phyloP scores from a whole-genome alignment of 2,797 vertebrate genomes.

The Tapera naevia region DNA sequence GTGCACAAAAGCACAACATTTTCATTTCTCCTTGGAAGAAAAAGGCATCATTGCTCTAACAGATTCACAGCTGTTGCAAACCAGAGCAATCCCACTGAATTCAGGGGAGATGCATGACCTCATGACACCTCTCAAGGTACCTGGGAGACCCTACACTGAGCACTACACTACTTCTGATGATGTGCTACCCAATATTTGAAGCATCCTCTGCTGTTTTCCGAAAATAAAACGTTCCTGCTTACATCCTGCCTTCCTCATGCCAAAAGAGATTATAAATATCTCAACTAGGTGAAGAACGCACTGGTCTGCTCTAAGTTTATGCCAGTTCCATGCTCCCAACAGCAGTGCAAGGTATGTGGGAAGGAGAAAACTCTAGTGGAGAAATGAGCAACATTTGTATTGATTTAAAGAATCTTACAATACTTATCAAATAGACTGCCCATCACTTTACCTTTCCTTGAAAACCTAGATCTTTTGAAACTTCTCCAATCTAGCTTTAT shows the following conservation, averaged over 20 bases:
- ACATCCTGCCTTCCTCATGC: not conserved
- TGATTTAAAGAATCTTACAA: not conserved
- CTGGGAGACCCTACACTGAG: rapidly evolving
- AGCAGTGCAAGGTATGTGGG: not conserved
- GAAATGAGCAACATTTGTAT: not conserved
- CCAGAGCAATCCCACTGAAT: not conserved
- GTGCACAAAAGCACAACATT: not conserved
- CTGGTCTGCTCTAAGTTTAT: not conserved
- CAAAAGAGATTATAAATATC: not conserved
- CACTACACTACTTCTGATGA: not conserved
- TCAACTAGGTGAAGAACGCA: not conserved
- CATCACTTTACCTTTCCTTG: not conserved
- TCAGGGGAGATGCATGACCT: not conserved
- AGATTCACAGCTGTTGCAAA: not conserved
- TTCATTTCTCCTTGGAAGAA: not conserved
- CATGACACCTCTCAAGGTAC: too few species aligned
- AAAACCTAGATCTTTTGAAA: not conserved
- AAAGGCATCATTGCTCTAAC: not conserved
- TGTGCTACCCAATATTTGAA: not conserved
- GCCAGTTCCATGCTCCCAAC: not conserved
- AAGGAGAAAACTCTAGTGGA: not conserved
- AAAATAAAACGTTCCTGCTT: not conserved
- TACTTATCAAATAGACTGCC: not conserved
- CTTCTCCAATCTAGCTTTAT: not conserved
- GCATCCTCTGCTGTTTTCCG: not conserved